These are phyloP conservation scores for Xestoiulus laeticollis DNA, from an alignment of 2,888 invertebrate genomes.

Conservation along the genomic window DNA sequence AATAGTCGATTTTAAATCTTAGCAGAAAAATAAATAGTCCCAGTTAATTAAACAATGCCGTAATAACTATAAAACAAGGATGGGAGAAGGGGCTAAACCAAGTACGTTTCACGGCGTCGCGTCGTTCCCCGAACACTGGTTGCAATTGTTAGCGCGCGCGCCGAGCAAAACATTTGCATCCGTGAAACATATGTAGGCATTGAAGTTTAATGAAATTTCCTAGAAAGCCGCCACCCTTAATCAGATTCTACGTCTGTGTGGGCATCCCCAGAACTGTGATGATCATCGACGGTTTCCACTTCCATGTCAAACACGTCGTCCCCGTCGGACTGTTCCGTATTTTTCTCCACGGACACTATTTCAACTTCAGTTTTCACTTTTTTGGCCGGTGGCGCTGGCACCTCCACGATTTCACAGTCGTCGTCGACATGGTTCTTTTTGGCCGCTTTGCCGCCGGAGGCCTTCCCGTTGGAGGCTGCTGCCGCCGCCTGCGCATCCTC, in stretches of 20 bases:
- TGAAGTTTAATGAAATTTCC: background rate
- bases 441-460: background rate
- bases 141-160: background rate
- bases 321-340: conserved; percentile 45
- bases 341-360: background rate
- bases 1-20: background rate
- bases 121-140: background rate
- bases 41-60: background rate
- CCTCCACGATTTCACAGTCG: conserved; percentile 46
- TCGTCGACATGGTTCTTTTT: conserved; percentile 28
- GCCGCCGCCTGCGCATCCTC: conserved; percentile 34
- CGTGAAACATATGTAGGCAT: conserved; percentile 3
- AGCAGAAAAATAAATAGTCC: conserved; percentile 30
- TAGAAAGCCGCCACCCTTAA: conserved; percentile 39
- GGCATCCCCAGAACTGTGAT: conserved; percentile 44
- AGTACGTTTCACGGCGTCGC: background rate
- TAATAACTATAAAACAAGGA: conserved; percentile 4
- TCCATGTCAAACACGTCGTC: conserved; percentile 54
- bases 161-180: conserved; percentile 8
- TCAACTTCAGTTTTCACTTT: conserved; percentile 44
- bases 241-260: conserved; percentile 52
- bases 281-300: conserved; percentile 53
- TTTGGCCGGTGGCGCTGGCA: background rate
- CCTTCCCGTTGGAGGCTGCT: conserved; percentile 37
- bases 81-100: background rate